These are phyloP conservation scores for Maconellicoccus hirsutus DNA, from an alignment of 1,140 invertebrate genomes.

Conservation along the genomic window DNA sequence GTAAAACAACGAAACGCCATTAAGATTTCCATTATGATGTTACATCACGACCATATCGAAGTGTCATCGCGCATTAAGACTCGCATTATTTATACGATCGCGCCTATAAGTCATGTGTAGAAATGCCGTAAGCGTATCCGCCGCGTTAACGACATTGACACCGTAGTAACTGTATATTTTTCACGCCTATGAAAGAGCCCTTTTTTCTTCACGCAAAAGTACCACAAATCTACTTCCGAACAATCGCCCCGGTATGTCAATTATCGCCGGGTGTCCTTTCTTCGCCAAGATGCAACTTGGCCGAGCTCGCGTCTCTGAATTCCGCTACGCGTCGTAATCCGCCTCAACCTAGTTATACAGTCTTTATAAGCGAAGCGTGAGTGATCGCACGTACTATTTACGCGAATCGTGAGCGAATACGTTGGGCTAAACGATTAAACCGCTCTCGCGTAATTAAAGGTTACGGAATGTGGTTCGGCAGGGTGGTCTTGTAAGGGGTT, in stretches of 20 bases:
- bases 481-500: not conserved
- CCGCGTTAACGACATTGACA: not conserved
- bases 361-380: not conserved
- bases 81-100: not conserved
- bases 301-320: not conserved
- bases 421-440: too few relatives aligned
- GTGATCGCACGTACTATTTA: not conserved
- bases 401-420: not conserved
- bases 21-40: not conserved
- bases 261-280: not conserved
- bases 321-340: not conserved
- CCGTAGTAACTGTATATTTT: not conserved
- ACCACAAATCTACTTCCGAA: not conserved
- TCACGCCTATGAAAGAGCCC: not conserved
- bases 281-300: not conserved
- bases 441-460: too few relatives aligned
- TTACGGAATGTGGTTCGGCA: not conserved
- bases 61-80: constrained; percentile 2
- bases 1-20: not conserved
- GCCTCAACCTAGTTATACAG: not conserved
- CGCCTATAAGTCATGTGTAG: not conserved
- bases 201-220: too few relatives aligned
- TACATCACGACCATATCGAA: not conserved
- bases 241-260: not conserved
- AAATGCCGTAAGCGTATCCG: not conserved